phyloP scores from a whole-genome alignment of 2,113 vertebrate species.

The Recurvirostra avosetta region DNA sequence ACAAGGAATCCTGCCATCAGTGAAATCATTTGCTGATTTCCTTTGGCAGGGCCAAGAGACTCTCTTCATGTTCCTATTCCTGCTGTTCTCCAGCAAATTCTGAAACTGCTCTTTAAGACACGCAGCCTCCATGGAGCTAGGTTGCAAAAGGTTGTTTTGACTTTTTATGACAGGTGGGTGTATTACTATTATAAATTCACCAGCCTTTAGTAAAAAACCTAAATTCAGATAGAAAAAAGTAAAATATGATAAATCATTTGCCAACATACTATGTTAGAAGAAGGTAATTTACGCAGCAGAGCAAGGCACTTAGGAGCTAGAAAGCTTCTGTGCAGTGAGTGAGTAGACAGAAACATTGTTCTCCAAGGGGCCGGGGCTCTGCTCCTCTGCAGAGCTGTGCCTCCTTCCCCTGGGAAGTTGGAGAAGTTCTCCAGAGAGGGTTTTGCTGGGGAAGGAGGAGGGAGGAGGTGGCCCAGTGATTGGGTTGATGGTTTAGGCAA shows the following conservation, averaged over 20 bases:
- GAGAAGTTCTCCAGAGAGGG: neutral
- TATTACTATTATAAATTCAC: neutral
- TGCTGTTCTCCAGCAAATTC: neutral
- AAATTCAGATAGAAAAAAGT: neutral
- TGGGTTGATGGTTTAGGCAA: neutral
- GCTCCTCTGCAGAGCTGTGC: neutral
- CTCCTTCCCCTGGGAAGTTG: neutral
- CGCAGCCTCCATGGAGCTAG: neutral
- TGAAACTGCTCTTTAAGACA: neutral
- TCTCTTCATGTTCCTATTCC: neutral
- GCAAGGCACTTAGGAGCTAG: neutral
- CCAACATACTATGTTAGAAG: neutral
- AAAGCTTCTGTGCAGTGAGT: neutral
- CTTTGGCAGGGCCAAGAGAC: neutral
- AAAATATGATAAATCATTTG: neutral
- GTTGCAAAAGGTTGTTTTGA: neutral
- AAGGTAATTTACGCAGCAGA: neutral
- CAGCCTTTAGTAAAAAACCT: neutral
- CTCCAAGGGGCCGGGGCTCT: accelerated
- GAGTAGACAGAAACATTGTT: neutral
- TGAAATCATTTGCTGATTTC: neutral
- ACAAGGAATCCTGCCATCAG: neutral
- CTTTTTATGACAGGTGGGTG: neutral
- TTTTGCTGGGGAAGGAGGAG: neutral
- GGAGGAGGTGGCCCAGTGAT: neutral